A percentile compares a stretch with the other conserved stretches of the same genome.
These are phyloP conservation scores for Drosophila yooni DNA, from an alignment of 2,888 invertebrate species.

Conservation along the genomic window DNA sequence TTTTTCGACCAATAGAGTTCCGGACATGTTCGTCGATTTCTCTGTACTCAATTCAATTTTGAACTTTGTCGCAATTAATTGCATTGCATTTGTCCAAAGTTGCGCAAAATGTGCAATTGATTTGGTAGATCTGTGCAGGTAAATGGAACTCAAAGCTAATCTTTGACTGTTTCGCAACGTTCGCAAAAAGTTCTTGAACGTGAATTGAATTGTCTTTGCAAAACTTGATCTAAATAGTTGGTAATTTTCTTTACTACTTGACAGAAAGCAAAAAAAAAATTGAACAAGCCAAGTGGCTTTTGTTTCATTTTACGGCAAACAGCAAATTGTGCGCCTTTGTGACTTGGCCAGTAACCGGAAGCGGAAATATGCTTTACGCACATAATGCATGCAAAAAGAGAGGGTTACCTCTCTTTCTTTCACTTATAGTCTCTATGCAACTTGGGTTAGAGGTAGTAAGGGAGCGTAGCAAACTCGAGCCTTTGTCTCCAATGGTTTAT, in stretches of 20 bases:
- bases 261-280: not conserved
- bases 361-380: slow-evolving; percentile 65
- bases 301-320: slow-evolving; percentile 34
- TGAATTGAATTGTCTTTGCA: slow-evolving; percentile 51
- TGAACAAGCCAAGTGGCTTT: slow-evolving; percentile 38
- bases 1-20: slow-evolving; percentile 40
- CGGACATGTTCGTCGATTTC: slow-evolving; percentile 51
- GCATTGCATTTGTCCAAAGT: slow-evolving; percentile 74
- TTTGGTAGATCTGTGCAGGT: slow-evolving; percentile 69
- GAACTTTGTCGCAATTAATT: slow-evolving; percentile 79
- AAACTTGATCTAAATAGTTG: slow-evolving; percentile 51
- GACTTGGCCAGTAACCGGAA: slow-evolving; percentile 49
- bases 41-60: slow-evolving; percentile 67
- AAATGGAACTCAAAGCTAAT: slow-evolving; percentile 46
- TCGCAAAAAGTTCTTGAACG: slow-evolving; percentile 32
- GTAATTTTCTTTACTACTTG: not conserved
- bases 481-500: slow-evolving; percentile 62
- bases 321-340: slow-evolving; percentile 31
- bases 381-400: slow-evolving; percentile 52
- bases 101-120: slow-evolving; percentile 64
- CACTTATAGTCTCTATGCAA: not conserved
- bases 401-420: not conserved
- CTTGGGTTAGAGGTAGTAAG: slow-evolving; percentile 8
- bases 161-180: slow-evolving; percentile 27
- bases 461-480: slow-evolving; percentile 22